Evolutionary conservation across 2,797 vertebrate species (phyloP).

Genomic region (Avahi laniger): DNA sequence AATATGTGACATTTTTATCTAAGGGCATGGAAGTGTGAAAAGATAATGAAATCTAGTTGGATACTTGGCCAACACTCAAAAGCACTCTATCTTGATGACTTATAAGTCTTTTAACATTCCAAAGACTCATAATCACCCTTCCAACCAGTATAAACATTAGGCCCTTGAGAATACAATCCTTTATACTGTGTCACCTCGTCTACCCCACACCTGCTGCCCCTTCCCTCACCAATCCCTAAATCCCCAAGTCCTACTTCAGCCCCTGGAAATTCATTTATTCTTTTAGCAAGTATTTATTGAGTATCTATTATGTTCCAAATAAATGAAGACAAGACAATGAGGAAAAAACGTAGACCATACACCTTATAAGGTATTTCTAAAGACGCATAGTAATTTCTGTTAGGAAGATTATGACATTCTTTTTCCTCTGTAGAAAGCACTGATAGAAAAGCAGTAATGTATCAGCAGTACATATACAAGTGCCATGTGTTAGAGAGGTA

Average conservation of each 20-base stretch:
- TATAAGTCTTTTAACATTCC: slow-evolving; percentile 14
- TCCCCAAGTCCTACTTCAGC: not conserved
- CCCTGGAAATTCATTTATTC: not conserved
- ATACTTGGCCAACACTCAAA: not conserved
- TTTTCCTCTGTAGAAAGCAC: not conserved
- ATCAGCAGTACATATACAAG: not conserved
- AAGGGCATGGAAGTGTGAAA: not conserved
- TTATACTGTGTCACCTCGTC: not conserved
- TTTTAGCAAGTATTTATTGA: slow-evolving; percentile 12
- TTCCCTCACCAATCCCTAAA: not conserved
- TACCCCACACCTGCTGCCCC: not conserved
- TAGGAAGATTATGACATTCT: not conserved
- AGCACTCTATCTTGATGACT: not conserved
- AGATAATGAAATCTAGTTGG: not conserved
- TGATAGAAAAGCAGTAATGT: not conserved
- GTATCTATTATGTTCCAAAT: not conserved
- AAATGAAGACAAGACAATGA: not conserved
- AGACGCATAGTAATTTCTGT: not conserved
- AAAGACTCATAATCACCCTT: not conserved
- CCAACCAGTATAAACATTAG: not conserved
- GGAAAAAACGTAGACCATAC: not conserved
- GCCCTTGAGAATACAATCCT: not conserved
- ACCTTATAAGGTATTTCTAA: slow-evolving; percentile 6
- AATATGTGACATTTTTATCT: not conserved
- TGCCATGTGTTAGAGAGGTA: not conserved